phyloP scores from a whole-genome alignment of 2,113 vertebrate species.

The Bombycilla garrulus region DNA sequence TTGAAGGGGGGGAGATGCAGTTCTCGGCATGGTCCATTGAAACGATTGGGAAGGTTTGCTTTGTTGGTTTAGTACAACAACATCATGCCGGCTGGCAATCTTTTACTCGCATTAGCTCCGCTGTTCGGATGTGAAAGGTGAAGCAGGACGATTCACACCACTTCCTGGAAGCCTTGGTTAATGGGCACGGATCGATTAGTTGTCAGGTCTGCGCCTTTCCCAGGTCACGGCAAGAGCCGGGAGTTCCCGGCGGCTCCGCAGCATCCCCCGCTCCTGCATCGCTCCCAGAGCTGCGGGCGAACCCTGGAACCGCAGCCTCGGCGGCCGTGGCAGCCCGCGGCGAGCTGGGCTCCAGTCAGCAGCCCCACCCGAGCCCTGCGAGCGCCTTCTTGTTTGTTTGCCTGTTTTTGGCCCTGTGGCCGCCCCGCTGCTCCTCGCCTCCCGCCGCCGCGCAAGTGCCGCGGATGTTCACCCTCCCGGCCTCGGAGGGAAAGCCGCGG shows the following conservation, averaged over 20 bases:
- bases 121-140: background rate
- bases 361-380: accelerated
- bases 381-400: background rate
- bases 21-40: background rate
- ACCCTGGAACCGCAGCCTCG: background rate
- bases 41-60: background rate
- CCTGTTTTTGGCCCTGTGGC: no score
- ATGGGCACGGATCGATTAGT: background rate
- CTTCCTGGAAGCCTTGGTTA: background rate
- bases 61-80: background rate
- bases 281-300: accelerated
- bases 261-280: background rate
- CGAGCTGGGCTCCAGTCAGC: background rate
- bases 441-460: background rate
- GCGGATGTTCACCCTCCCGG: background rate
- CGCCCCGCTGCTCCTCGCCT: background rate
- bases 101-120: background rate
- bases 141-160: background rate
- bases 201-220: background rate
- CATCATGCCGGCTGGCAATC: background rate
- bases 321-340: background rate
- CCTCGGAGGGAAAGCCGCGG: no score
- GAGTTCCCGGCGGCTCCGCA: background rate
- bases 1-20: background rate
- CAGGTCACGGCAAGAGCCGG: background rate